These are phyloP conservation scores for Anguilla megastoma DNA, from an alignment of 2,797 vertebrate species.

Conservation along the genomic window DNA sequence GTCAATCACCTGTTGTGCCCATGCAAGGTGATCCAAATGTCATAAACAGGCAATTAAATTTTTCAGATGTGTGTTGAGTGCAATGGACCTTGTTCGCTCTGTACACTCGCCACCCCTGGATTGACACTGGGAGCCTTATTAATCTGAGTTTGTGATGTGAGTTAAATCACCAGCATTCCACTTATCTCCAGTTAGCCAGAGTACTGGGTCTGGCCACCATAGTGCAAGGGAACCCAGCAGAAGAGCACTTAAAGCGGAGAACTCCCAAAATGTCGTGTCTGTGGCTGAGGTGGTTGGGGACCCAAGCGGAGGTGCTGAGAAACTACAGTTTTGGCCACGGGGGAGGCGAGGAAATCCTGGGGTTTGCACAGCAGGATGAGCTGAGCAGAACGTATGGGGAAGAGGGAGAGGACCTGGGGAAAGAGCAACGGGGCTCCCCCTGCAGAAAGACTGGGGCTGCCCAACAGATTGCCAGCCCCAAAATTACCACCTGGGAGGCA, in stretches of 20 bases:
- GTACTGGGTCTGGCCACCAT: slow-evolving; percentile 39
- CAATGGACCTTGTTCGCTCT: slow-evolving; percentile 33
- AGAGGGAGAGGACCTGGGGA: slow-evolving; percentile 40
- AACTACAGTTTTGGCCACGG: slow-evolving; percentile 41
- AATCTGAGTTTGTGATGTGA: slow-evolving; percentile 30
- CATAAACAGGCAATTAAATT: slow-evolving; percentile 58
- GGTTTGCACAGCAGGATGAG: slow-evolving; percentile 64
- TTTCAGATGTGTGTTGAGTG: slow-evolving; percentile 48
- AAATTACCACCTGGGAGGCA: slow-evolving; percentile 67
- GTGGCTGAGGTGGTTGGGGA: slow-evolving; percentile 52
- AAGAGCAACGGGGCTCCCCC: slow-evolving; percentile 44
- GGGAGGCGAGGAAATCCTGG: slow-evolving; percentile 56
- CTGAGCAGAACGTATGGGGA: slow-evolving; percentile 51
- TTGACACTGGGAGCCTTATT: slow-evolving; percentile 22
- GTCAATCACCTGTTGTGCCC: slow-evolving; percentile 50
- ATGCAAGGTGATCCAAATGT: slow-evolving; percentile 54
- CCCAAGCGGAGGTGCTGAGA: slow-evolving; percentile 48
- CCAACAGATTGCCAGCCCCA: slow-evolving; percentile 38
- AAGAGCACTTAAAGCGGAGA: neutral
- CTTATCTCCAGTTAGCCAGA: slow-evolving; percentile 52
- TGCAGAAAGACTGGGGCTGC: slow-evolving; percentile 35
- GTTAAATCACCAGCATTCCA: slow-evolving; percentile 35
- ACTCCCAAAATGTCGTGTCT: slow-evolving; percentile 47
- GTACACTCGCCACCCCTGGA: neutral
- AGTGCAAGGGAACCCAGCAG: slow-evolving; percentile 33